Percentiles rank a stretch among this genome's conserved stretches.
These are phyloP conservation scores for Drosophila nannoptera DNA, from an alignment of 1,140 invertebrate species.

Conservation along the genomic window DNA sequence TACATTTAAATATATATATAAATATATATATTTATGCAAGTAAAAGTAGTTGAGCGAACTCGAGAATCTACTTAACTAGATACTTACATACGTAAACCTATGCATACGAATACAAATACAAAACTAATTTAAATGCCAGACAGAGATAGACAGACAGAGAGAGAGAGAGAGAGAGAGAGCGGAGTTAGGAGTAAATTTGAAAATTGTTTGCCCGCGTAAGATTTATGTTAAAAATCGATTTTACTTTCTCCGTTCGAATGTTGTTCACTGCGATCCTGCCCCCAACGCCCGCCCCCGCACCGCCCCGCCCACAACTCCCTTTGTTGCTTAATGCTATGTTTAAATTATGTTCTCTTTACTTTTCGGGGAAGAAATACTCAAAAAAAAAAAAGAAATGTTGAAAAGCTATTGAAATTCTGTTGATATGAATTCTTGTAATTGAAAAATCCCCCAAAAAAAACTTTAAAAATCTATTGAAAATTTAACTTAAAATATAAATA, in stretches of 20 bases:
- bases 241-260: conserved; percentile 27
- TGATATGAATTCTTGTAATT: conserved; percentile 76
- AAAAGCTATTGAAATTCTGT: conserved; percentile 64
- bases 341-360: conserved; percentile 53
- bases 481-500: conserved; percentile 74
- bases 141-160: background rate
- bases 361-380: conserved; percentile 13
- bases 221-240: conserved; percentile 58
- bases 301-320: conserved; percentile 13
- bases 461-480: conserved; percentile 63
- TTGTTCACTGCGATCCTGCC: conserved; percentile 7
- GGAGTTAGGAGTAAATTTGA: conserved; percentile 18
- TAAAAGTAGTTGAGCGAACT: conserved; percentile 45
- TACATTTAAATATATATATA: no score
- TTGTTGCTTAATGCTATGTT: conserved; percentile 75
- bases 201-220: conserved; percentile 62
- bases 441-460: conserved; percentile 38
- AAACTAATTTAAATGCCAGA: conserved; percentile 29
- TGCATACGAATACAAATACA: conserved; percentile 46
- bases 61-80: conserved; percentile 55
- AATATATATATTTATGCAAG: no score
- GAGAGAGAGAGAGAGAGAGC: no score
- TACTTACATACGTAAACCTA: conserved; percentile 49
- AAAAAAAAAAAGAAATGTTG: conserved; percentile 51
- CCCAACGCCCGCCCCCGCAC: background rate